phyloP scores from a whole-genome alignment of 2,113 vertebrate genomes.

The Thalassarche chlororhynchos region DNA sequence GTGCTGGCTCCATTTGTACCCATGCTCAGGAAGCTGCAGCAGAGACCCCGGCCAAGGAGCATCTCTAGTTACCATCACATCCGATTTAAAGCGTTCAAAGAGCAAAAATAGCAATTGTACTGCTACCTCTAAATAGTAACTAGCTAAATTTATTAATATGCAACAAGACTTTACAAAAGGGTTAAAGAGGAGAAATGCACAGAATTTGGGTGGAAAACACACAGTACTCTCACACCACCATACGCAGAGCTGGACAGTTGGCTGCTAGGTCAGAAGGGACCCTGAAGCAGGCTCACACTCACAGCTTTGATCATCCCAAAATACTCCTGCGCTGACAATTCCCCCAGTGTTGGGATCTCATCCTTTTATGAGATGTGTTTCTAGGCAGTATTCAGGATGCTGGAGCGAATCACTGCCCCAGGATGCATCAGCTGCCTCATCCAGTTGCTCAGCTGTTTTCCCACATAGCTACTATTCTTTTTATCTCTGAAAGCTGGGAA shows the following conservation, averaged over 20 bases:
- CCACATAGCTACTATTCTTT: background rate
- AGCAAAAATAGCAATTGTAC: background rate
- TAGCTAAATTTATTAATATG: background rate
- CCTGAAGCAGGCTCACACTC: background rate
- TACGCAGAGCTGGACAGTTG: background rate
- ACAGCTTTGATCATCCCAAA: background rate
- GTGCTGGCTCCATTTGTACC: fast-evolving
- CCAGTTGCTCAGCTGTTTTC: background rate
- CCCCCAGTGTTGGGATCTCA: background rate
- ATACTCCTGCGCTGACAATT: background rate
- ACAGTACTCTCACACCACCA: fast-evolving
- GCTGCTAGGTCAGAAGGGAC: background rate
- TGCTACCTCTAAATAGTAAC: background rate
- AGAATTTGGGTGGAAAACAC: background rate
- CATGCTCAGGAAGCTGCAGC: background rate
- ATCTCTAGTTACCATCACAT: background rate
- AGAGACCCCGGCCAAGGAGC: background rate
- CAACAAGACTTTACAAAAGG: background rate
- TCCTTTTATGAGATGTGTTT: background rate
- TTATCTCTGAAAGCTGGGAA: background rate
- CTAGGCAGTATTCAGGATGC: background rate
- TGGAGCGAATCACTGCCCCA: background rate
- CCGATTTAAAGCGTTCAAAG: background rate
- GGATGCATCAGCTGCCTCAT: background rate
- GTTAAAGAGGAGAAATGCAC: background rate